Evolutionary conservation across 2,113 vertebrate genomes (phyloP).

Genomic region (Prinia subflava): DNA sequence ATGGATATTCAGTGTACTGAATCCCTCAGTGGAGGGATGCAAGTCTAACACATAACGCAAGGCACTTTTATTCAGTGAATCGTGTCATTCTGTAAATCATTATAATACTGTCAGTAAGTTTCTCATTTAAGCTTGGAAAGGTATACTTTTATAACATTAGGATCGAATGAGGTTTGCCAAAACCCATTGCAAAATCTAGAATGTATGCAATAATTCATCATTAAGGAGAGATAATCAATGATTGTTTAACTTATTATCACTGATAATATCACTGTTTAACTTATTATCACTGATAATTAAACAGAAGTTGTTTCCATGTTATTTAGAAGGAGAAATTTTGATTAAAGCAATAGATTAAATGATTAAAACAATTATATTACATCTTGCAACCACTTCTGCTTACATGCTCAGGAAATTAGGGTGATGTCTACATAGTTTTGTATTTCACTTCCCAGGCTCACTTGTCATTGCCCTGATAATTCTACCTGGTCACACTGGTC

Average conservation of each 20-base stretch:
- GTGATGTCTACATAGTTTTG: not conserved
- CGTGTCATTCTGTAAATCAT: not conserved
- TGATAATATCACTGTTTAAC: conserved; percentile 24
- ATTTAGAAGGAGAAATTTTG: conserved; percentile 41
- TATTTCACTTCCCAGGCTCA: not conserved
- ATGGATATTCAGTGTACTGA: not conserved
- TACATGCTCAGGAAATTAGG: not conserved
- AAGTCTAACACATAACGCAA: not conserved
- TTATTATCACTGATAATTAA: conserved; percentile 45
- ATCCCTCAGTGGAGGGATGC: not conserved
- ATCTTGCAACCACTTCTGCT: not conserved
- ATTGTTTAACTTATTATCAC: conserved; percentile 43
- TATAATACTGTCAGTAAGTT: not conserved
- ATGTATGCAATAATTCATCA: conserved; percentile 33
- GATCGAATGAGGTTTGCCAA: not conserved
- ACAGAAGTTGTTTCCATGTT: conserved; percentile 51
- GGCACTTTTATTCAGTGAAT: not conserved
- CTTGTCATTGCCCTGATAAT: not conserved
- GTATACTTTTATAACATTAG: not conserved
- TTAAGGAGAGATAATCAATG: conserved; percentile 61
- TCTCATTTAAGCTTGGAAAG: not conserved
- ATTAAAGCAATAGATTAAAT: conserved; percentile 50
- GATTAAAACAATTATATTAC: not conserved
- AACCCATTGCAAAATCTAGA: conserved; percentile 10
- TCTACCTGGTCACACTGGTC: not conserved